Conservation (phyloP, 2,797 vertebrate genomes). For the Microhierax caerulescens region DNA sequence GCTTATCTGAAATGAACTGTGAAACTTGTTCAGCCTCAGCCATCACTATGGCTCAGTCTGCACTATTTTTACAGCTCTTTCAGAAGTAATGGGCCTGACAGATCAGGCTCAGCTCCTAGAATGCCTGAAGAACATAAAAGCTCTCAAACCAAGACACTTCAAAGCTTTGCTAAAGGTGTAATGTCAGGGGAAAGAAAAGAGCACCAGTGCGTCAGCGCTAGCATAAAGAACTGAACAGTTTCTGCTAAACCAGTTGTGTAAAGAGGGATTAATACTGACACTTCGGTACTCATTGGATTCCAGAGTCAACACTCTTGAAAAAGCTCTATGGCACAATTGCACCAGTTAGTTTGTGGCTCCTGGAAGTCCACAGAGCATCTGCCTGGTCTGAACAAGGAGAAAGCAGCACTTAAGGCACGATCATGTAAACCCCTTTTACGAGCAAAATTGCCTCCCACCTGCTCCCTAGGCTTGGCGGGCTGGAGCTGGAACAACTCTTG, state of each 20-base stretch:
- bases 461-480: not conserved
- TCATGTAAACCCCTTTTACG: not conserved
- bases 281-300: not conserved
- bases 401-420: not conserved
- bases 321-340: not conserved
- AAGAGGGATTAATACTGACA: not conserved
- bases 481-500: not conserved
- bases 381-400: not conserved
- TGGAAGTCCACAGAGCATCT: not conserved
- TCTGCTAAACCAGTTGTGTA: not conserved
- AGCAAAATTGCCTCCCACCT: not conserved
- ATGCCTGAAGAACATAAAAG: not conserved
- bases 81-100: constrained; percentile 3
- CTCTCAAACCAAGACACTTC: not conserved
- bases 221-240: not conserved
- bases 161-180: not conserved
- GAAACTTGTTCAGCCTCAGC: not conserved
- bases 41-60: not conserved
- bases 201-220: not conserved
- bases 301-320: not conserved
- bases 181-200: not conserved
- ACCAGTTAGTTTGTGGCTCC: not conserved
- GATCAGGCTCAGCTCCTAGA: not conserved
- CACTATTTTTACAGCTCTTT: not conserved
- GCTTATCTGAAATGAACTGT: not conserved